Evolutionary conservation across 64 coral and sea anemone genomes (phyloP), one percentile per base, ranked within the genome.

Genomic region (Montipora foliosa): DNA sequence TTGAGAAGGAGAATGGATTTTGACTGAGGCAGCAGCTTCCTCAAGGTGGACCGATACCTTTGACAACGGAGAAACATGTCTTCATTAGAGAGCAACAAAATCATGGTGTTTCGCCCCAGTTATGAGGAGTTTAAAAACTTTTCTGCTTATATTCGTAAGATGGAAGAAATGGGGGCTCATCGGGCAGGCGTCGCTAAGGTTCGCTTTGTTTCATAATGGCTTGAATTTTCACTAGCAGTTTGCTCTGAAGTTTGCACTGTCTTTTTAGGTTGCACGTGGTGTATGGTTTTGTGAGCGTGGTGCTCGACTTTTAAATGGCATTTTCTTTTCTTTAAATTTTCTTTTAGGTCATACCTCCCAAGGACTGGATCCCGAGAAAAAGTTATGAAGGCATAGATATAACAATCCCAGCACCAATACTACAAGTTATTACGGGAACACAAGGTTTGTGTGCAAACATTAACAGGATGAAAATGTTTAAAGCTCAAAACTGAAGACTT

Each of bases 41-140:
- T 37, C 37, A 37, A 16, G 57, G 60, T 49, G 8, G 59, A 22
- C 74, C 6, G 76, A 89, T 17, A n/a, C 11, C 37, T 37, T 1
- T 37, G 37, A 2, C 37, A 37, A 37, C 37, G 37, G 11, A 49
- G 6, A 29, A 69, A 73, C 10, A 95, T 95, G 93, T 80, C 93
- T 90, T 83, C 88, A n/a, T 3, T 3, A 49, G 92, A 94, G 25
- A 71, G 92, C 25, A 94, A 80, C 79, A 90, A 94, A 64, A 96
- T 99, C 16, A 99, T 96, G 95, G 92, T 99, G 88, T 99, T 99
- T 91, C 95, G 95, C 88, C 98, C 98, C 17, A 99, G 92, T 29
- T 80, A 87, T 14, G 84, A 90, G 12, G 98, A 99, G 85, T 99
- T 99, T 87, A 64, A 92, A 24, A 81, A 99, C 84, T 99, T 99